Base-by-base conservation (phyloP, 2,113 vertebrate species). In the Opisthocomus hoazin region DNA sequence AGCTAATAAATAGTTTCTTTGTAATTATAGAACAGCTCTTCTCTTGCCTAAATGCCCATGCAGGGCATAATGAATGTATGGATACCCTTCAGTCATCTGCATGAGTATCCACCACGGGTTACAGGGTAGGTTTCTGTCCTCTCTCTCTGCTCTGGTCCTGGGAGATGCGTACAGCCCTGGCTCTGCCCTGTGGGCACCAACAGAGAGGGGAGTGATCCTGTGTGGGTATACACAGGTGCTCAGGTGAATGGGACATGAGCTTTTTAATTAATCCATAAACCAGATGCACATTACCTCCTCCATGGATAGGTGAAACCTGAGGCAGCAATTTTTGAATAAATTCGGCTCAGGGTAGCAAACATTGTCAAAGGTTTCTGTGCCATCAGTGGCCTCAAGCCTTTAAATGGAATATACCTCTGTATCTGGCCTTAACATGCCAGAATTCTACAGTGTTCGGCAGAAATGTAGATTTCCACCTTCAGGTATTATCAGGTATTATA, bases 1-100 rank as follows among this genome's bases (percentile, higher is more conserved):
- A 95, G 87, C 74, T 96, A 95, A 94, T 83, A 91, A 88, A 77
- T 81, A 85, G 54, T 41, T 75, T 87, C 32, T 89, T 69, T 66
- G 27, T 89, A 71, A 82, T 64, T 76, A 64, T 23, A 60, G 81
- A 60, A 61, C 45, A 83, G 20, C 34, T 18, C 13, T 81, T 65
- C 48, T 73, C 19, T 74, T 60, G 48, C 61, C 70, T 89, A 53
- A 41, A 50, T 32, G n/a, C 79, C 50, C 74, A 20, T 11, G 12
- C 22, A 29, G 16, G 69, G 24, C 12, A 26, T 36, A 34, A 75
- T 32, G 64, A 46, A 80, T 51, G 12, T 23, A 10, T 11, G 23
- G 54, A 29, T 43, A 37, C 36, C 21, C 75, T 77, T 81, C 61
- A 56, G 79, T 34, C 37, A 50, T 34, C n/a, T 79, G 13, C 48